phyloP scores from a whole-genome alignment of 2,113 vertebrate genomes.

The Etia nguti region DNA sequence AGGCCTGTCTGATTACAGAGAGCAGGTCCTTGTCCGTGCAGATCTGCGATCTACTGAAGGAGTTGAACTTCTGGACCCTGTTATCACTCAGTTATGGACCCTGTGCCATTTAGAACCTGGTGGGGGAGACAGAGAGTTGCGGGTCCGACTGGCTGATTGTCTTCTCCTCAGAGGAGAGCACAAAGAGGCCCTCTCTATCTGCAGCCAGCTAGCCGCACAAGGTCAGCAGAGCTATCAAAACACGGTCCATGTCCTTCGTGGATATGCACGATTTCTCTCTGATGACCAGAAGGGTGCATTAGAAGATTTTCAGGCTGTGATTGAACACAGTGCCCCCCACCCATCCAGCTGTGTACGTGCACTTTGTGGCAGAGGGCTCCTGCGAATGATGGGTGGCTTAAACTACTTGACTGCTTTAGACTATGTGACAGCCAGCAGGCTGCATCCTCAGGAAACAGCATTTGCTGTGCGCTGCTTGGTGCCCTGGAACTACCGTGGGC shows the following conservation, averaged over 20 bases:
- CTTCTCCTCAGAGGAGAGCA: slow-evolving; percentile 81
- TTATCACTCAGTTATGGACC: slow-evolving; percentile 73
- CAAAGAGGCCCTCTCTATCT: slow-evolving; percentile 73
- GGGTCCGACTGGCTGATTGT: slow-evolving; percentile 83
- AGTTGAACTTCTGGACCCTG: slow-evolving; percentile 79
- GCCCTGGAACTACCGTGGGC: slow-evolving; percentile 90
- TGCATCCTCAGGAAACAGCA: slow-evolving; percentile 81
- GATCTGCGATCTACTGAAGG: slow-evolving; percentile 78
- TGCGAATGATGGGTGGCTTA: slow-evolving; percentile 78
- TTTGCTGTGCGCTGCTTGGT: slow-evolving; percentile 84
- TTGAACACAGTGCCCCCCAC: slow-evolving; percentile 82
- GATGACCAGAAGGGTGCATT: slow-evolving; percentile 73
- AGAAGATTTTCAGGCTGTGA: slow-evolving; percentile 86
- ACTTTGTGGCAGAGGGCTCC: slow-evolving; percentile 87
- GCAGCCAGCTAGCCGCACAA: slow-evolving; percentile 74
- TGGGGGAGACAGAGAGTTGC: slow-evolving; percentile 71
- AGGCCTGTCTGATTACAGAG: slow-evolving; percentile 76
- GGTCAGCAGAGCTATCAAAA: slow-evolving; percentile 75
- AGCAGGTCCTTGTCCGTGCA: slow-evolving; percentile 69
- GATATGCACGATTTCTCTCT: slow-evolving; percentile 81
- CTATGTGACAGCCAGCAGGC: slow-evolving; percentile 84
- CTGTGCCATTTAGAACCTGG: slow-evolving; percentile 78
- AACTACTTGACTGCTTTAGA: slow-evolving; percentile 85
- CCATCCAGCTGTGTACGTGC: slow-evolving; percentile 86
- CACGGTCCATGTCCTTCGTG: slow-evolving; percentile 82